Base-by-base conservation (phyloP, 1,140 invertebrate genomes). In the Ooceraea biroi region DNA sequence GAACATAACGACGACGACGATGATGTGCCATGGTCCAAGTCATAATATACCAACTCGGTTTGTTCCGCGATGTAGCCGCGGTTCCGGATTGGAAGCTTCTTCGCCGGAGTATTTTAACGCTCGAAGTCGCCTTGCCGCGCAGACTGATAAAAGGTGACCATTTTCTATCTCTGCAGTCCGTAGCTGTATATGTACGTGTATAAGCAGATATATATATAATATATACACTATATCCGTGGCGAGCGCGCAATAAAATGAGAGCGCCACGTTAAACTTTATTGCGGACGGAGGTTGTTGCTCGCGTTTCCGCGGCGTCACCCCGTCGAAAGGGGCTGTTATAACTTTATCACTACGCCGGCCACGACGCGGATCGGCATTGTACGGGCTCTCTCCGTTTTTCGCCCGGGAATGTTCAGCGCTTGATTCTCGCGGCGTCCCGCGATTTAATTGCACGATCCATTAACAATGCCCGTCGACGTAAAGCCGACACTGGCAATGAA, bases 221-320 rank as follows among this genome's bases (percentile, higher is more conserved):
- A 48, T 52, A 27, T 50, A 72, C 44, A 83, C 46, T 48, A 48
- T 44, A 86, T 84, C 36, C 80, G 44, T 44, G 50, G 48, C 66
- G 27, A 83, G 44, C 48, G 44, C 48, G 68, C 86, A 83, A 89
- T 88, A 80, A 89, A 89, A 89, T 82, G 78, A 61, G 52, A 57
- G 55, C 66, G 48, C 41, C 74, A 63, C 60, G 83, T 88, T 88
- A 88, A 88, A 85, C 68, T 89, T 89, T 89, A 89, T 88, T 80
- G 84, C 84, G 55, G 84, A 60, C 46, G 55, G 58, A 52, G 83
- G 55, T 88, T 83, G 86, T 85, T 74, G 86, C 69, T 78, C 78
- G 78, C 60, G 55, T 65, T 76, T 65, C 77, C 69, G 61, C 57
- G 50, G 61, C 77, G 55, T 76, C 66, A 50, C 41, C 36, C 36